Evolutionary conservation across 2,797 vertebrate genomes (phyloP).

Genomic region (Chanos chanos): DNA sequence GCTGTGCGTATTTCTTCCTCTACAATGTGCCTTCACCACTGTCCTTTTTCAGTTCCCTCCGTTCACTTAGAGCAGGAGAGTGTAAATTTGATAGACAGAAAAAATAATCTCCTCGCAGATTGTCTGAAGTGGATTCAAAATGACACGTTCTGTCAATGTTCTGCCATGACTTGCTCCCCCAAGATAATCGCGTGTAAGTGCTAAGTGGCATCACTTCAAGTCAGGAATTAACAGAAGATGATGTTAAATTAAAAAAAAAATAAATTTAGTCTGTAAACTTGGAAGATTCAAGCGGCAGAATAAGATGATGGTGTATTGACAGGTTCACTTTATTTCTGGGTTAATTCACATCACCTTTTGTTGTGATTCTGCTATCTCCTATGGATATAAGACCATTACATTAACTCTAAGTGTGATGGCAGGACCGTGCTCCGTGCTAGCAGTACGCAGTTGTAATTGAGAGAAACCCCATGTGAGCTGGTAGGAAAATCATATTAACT

Average conservation of each 20-base stretch:
- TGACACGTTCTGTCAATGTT: no score
- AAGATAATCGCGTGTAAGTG: no score
- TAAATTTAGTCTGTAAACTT: slow-evolving; percentile 13
- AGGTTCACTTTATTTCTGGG: slow-evolving; percentile 52
- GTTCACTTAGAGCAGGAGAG: no score
- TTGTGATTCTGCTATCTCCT: slow-evolving; percentile 54
- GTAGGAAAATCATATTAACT: slow-evolving; percentile 51
- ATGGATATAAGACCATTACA: slow-evolving; percentile 58
- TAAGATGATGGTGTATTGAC: slow-evolving; percentile 5
- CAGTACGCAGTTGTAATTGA: slow-evolving; percentile 56
- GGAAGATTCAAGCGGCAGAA: slow-evolving; percentile 16
- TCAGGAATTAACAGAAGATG: not conserved
- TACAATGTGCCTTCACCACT: no score
- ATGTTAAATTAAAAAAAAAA: slow-evolving; percentile 1
- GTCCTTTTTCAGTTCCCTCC: no score
- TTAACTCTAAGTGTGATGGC: slow-evolving; percentile 57
- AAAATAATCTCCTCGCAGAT: no score
- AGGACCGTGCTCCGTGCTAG: slow-evolving; percentile 43
- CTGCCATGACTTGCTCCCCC: not conserved
- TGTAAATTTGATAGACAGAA: no score
- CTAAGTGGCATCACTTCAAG: not conserved
- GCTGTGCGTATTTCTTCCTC: slow-evolving; percentile 7
- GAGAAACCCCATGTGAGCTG: slow-evolving; percentile 53
- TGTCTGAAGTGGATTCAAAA: no score
- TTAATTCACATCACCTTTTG: slow-evolving; percentile 60